Conservation (phyloP, 2,888 invertebrate species). For the Atrina japonica region DNA sequence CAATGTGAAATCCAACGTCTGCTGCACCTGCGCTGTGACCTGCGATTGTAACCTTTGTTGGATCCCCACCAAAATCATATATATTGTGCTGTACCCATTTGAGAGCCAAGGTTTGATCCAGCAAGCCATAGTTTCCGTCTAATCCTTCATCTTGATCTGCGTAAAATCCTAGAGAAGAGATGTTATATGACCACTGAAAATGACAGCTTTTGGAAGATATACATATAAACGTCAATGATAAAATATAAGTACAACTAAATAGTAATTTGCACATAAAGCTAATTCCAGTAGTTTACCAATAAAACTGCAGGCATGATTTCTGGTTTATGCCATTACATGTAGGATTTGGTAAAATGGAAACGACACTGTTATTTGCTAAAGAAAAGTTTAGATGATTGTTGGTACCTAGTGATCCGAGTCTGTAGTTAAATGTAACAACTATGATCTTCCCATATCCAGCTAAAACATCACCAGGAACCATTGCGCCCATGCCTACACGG, state of each 20-base stretch:
- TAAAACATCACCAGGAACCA: conserved; percentile 62
- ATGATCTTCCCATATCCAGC: conserved; percentile 57
- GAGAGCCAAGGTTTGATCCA: conserved; percentile 52
- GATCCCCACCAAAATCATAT: conserved; percentile 54
- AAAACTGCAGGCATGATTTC: no score
- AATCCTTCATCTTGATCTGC: conserved; percentile 37
- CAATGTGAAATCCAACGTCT: conserved; percentile 53
- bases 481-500: conserved; percentile 63
- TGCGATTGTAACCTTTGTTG: conserved; percentile 49
- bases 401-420: conserved; percentile 62
- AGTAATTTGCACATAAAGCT: no score
- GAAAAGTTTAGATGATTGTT: neutral
- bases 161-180: conserved; percentile 43
- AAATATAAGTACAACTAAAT: no score
- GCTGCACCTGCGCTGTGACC: conserved; percentile 61
- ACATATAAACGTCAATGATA: neutral
- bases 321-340: no score
- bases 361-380: no score
- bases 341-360: no score
- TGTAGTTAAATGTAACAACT: conserved; percentile 65
- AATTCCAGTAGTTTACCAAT: no score
- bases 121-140: conserved; percentile 56
- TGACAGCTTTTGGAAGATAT: neutral
- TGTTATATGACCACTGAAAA: neutral
- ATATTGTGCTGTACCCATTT: conserved; percentile 56